A percentile compares a stretch with the other conserved stretches of the same genome.
These are phyloP conservation scores for Musca domestica DNA, from an alignment of 1,140 invertebrate genomes.

Conservation along the genomic window DNA sequence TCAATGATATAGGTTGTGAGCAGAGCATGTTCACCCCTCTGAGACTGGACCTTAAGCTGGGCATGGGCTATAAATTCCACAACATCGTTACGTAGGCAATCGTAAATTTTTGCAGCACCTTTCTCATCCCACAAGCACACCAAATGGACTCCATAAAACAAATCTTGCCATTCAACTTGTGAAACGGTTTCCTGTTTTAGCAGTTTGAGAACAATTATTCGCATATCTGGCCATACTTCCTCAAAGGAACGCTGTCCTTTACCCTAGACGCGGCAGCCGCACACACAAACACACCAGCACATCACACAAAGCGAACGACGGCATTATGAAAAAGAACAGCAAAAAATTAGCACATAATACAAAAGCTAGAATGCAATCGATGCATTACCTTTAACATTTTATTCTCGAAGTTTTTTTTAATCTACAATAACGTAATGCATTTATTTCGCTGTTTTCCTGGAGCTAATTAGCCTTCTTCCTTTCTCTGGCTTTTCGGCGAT, in stretches of 20 bases:
- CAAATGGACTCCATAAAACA: constrained; percentile 92
- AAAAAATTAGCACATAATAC: not conserved
- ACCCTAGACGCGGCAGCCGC: constrained; percentile 37
- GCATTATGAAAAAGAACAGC: not conserved
- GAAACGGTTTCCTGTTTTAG: constrained; percentile 90
- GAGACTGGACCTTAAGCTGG: constrained; percentile 82
- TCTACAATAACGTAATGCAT: too few species aligned
- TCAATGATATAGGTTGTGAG: constrained; percentile 94
- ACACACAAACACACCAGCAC: not conserved
- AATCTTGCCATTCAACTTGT: constrained; percentile 94
- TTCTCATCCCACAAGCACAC: constrained; percentile 97
- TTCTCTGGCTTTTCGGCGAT: too few species aligned
- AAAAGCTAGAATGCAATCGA: not conserved
- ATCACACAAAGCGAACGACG: not conserved
- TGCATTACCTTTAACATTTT: constrained; percentile 40
- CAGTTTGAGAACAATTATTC: constrained; percentile 83
- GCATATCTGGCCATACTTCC: constrained; percentile 93
- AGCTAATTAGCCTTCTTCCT: too few species aligned
- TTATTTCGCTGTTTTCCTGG: too few species aligned
- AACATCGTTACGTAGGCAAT: constrained; percentile 89
- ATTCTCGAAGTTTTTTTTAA: not conserved
- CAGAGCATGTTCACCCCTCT: constrained; percentile 91
- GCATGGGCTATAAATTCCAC: constrained; percentile 93
- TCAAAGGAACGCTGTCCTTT: constrained; percentile 67
- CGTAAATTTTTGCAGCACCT: constrained; percentile 82